phyloP scores from a whole-genome alignment of 2,888 invertebrate genomes.

The Ormia ochracea region DNA sequence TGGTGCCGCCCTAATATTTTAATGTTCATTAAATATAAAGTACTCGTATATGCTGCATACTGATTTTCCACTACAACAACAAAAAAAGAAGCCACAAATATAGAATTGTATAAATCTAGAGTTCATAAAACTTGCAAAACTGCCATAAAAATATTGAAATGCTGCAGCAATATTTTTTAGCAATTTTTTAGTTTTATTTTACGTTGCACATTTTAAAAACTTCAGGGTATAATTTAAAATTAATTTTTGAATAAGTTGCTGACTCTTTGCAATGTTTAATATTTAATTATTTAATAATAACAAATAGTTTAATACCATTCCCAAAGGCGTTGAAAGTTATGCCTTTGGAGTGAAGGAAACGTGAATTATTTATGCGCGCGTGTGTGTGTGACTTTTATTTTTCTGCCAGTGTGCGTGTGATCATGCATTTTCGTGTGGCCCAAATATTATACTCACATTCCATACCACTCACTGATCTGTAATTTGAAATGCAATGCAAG shows the following conservation, averaged over 20 bases:
- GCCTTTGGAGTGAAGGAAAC: neutral
- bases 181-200: neutral
- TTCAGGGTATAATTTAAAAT: constrained; percentile 20
- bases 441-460: no score
- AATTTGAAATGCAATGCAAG: no score
- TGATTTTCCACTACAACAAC: neutral
- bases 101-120: constrained; percentile 34
- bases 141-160: constrained; percentile 32
- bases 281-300: constrained; percentile 9
- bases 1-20: neutral
- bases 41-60: constrained; percentile 17
- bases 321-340: constrained; percentile 3
- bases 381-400: neutral
- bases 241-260: constrained; percentile 3
- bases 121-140: constrained; percentile 45
- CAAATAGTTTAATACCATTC: neutral
- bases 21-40: constrained; percentile 16
- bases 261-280: neutral
- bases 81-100: neutral
- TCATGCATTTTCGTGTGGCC: neutral
- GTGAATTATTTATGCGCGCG: neutral
- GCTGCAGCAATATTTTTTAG: constrained; percentile 1
- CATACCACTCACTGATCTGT: no score
- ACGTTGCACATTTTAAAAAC: constrained; percentile 1
- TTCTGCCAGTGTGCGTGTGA: no score